Evolutionary conservation across 1,140 invertebrate genomes (phyloP).

Genomic region (Bombus waltoni): DNA sequence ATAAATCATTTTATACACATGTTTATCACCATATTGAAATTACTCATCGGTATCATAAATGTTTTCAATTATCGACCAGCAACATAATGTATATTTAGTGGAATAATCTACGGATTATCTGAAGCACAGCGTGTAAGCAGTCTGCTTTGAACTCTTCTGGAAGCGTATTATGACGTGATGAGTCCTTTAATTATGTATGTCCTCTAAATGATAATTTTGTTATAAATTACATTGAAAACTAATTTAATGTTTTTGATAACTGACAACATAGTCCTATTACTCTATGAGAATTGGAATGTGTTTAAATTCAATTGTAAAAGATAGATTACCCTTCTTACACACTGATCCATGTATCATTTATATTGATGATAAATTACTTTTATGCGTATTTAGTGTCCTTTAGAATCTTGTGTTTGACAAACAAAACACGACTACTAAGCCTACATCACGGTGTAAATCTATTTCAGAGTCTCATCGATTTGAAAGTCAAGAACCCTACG

Average conservation of each 20-base stretch:
- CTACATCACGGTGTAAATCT: neutral
- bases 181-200: constrained; percentile 25
- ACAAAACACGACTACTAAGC: neutral
- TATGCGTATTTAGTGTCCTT: neutral
- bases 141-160: constrained; percentile 3
- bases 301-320: constrained; percentile 15
- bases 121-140: constrained; percentile 27
- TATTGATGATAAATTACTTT: constrained; percentile 7
- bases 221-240: constrained; percentile 8
- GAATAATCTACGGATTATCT: constrained; percentile 4
- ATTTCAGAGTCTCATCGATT: constrained; percentile 53
- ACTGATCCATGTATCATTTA: too few relatives aligned
- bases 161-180: constrained; percentile 19
- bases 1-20: neutral
- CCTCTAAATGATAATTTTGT: constrained; percentile 37
- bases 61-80: constrained; percentile 4
- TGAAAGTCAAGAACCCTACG: constrained; percentile 39
- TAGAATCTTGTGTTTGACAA: neutral
- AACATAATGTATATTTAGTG: constrained; percentile 8
- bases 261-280: neutral
- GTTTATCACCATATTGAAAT: constrained; percentile 7
- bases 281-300: constrained; percentile 33
- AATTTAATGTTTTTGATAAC: neutral
- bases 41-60: neutral
- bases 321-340: neutral